Base-by-base conservation (phyloP, 2,888 invertebrate species). In the Cosmopolites sordidus region DNA sequence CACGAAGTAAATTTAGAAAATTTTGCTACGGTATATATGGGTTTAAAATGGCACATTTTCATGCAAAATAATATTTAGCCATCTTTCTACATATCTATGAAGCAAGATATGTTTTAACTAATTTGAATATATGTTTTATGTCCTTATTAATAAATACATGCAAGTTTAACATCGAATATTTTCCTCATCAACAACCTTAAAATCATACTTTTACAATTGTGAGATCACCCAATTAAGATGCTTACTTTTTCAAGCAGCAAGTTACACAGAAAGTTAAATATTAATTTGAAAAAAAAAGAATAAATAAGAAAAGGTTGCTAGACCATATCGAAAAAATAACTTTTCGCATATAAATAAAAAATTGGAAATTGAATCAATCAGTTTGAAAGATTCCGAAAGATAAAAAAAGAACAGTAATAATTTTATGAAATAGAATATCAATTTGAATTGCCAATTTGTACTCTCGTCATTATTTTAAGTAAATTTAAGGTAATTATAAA, bases 391-490 rank as follows among this genome's bases (percentile, higher is more conserved):
- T n/a, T 22, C 22, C 8, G 22, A 22, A 22, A 33, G 11, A 12
- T 11, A 6, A 33, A 33, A 9, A 12, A 33, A 33, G 33, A 33
- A 9, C 8, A 11, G 3, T 22, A 22, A 8, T 22, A 22, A 22
- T 3, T 22, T 22, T 22, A n/a, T 22, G 22, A 22, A 22, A 22
- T 22, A 5, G 22, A 5, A n/a, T 5, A 33, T 33, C 5, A 33
- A 40, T 40, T 12, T 11, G 3, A 16, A 40, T 50, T 9, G 50
- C 42, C 54, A 54, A 50, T 54, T 54, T 54, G 54, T 54, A 54
- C 51, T 51, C 29, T 49, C 33, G 16, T 40, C 15, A 16, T 40
- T 40, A 40, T 14, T 16, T 16, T 16, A 40, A 40, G 40, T 22
- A 22, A 22, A 22, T 3, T 40, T 5, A 40, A 14, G 9, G 3